Conservation (phyloP, 1,140 invertebrate genomes). For the Papilio dardanus region DNA sequence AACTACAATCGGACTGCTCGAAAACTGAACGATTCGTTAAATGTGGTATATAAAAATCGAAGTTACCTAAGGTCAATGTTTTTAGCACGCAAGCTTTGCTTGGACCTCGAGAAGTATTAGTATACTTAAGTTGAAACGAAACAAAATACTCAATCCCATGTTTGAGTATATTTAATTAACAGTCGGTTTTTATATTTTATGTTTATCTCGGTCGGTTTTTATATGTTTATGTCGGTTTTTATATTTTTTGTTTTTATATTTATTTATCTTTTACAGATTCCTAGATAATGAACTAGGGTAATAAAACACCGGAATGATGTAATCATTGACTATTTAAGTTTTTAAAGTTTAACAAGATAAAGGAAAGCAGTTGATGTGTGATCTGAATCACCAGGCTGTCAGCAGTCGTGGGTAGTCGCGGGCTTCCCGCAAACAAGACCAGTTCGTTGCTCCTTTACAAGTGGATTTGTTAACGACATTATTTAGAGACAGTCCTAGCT, state of each 20-base stretch:
- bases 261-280: too few species aligned
- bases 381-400: neutral
- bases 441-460: constrained; percentile 2
- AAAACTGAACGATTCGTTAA: neutral
- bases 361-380: neutral
- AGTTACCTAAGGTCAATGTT: constrained; percentile 23
- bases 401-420: neutral
- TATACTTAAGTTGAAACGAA: too few species aligned
- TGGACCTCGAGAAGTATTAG: constrained; percentile 5
- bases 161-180: too few species aligned
- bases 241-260: too few species aligned
- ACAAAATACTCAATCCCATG: too few species aligned
- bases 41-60: constrained; percentile 21
- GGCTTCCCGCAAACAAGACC: constrained; percentile 15
- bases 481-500: neutral
- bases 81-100: constrained; percentile 16
- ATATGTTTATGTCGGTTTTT: too few species aligned
- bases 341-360: neutral
- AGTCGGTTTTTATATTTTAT: too few species aligned
- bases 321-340: neutral
- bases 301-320: neutral
- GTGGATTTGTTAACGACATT: neutral
- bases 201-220: too few species aligned
- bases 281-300: neutral
- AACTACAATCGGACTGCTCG: neutral